phyloP scores from a whole-genome alignment of 2,888 invertebrate genomes.

The Aporophyla lueneburgensis region DNA sequence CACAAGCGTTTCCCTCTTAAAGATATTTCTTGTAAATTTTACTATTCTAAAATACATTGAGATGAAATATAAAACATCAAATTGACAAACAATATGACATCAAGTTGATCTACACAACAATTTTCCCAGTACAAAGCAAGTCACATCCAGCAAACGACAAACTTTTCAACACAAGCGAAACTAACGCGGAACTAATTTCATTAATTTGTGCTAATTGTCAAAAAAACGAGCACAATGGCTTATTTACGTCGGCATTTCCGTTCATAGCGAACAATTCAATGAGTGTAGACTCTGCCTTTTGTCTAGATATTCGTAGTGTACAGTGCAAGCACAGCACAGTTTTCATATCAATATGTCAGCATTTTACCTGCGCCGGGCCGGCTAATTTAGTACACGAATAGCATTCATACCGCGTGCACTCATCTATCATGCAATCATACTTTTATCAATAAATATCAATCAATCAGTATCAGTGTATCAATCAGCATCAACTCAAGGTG shows the following conservation, averaged over 20 bases:
- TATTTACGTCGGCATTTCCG: conserved; percentile 64
- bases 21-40: neutral
- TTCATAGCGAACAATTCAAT: conserved; percentile 57
- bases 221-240: conserved; percentile 68
- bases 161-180: conserved; percentile 21
- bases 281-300: conserved; percentile 40
- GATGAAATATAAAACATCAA: neutral
- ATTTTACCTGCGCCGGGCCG: no score
- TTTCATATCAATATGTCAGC: no score
- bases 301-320: conserved; percentile 22
- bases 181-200: conserved; percentile 59
- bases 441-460: no score
- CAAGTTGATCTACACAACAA: neutral
- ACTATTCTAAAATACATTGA: neutral
- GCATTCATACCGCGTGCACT: no score
- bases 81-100: neutral
- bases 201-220: conserved; percentile 69
- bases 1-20: no score
- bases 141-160: conserved; percentile 13
- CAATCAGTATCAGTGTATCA: no score
- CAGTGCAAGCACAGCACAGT: no score
- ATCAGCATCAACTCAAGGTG: no score
- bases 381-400: no score
- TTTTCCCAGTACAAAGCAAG: conserved; percentile 1
- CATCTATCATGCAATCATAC: no score